A percentile compares a stretch with the other conserved stretches of the same genome.
These are phyloP conservation scores for Etheostoma spectabile DNA, from an alignment of 2,113 vertebrate genomes.

Conservation along the genomic window DNA sequence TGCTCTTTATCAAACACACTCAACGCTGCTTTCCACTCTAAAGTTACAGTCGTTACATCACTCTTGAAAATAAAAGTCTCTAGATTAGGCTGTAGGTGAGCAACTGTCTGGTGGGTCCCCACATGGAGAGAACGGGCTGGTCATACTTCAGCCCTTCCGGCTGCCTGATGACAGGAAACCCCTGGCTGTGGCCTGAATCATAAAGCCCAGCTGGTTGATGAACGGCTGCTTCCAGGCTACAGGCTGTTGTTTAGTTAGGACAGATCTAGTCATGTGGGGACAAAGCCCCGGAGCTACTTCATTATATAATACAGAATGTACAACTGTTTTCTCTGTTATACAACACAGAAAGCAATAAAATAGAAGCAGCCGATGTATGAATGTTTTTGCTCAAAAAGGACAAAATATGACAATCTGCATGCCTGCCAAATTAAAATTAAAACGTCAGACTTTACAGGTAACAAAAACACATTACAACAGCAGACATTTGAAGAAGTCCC, in stretches of 20 bases:
- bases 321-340: neutral
- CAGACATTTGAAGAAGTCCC: no score
- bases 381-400: no score
- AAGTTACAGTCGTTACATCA: neutral
- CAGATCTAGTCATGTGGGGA: constrained; percentile 23
- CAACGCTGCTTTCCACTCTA: neutral
- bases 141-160: neutral
- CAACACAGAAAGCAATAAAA: neutral
- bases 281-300: constrained; percentile 15
- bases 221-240: constrained; percentile 16
- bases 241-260: constrained; percentile 25
- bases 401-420: no score
- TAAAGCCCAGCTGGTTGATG: constrained; percentile 12
- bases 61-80: neutral
- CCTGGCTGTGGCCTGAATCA: neutral
- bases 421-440: no score
- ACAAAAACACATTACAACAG: no score
- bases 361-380: no score
- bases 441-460: no score
- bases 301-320: constrained; percentile 32
- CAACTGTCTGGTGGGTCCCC: neutral
- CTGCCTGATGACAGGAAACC: constrained; percentile 4
- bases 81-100: neutral
- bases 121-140: neutral
- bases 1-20: neutral